phyloP scores from a whole-genome alignment of 2,797 vertebrate genomes.

The Anolis apletophallus region DNA sequence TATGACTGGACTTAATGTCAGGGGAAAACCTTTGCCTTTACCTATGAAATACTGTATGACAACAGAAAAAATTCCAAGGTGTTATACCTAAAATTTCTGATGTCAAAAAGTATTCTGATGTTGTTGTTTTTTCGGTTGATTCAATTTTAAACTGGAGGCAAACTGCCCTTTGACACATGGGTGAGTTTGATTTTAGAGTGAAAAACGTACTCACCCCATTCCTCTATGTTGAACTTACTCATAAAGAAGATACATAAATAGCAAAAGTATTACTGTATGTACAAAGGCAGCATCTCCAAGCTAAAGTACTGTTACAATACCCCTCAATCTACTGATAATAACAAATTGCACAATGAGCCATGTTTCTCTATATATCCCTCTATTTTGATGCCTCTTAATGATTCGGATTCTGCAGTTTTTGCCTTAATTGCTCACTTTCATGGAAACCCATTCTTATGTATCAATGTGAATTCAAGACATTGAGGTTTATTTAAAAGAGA shows the following conservation, averaged over 20 bases:
- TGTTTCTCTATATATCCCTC: neutral
- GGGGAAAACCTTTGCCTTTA: too few relatives aligned
- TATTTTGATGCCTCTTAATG: neutral
- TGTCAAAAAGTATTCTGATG: neutral
- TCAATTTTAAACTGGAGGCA: neutral
- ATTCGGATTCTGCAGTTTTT: too few relatives aligned
- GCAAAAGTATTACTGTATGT: neutral
- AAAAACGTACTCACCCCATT: neutral
- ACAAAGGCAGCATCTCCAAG: neutral
- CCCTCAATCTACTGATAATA: neutral
- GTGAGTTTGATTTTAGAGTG: neutral
- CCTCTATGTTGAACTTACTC: neutral
- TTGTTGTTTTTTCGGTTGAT: neutral
- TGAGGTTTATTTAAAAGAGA: slow-evolving; percentile 28
- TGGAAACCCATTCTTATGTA: neutral
- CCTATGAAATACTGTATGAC: too few relatives aligned
- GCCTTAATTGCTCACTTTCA: neutral
- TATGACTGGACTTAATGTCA: too few relatives aligned
- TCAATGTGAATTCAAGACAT: too few relatives aligned
- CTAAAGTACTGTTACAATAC: neutral
- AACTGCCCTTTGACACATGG: neutral
- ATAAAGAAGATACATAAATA: neutral
- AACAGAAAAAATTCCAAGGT: neutral
- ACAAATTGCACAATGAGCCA: neutral
- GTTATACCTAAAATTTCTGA: neutral